Base-by-base conservation (phyloP, 2,888 invertebrate genomes). In the Standfussiana lucernea region DNA sequence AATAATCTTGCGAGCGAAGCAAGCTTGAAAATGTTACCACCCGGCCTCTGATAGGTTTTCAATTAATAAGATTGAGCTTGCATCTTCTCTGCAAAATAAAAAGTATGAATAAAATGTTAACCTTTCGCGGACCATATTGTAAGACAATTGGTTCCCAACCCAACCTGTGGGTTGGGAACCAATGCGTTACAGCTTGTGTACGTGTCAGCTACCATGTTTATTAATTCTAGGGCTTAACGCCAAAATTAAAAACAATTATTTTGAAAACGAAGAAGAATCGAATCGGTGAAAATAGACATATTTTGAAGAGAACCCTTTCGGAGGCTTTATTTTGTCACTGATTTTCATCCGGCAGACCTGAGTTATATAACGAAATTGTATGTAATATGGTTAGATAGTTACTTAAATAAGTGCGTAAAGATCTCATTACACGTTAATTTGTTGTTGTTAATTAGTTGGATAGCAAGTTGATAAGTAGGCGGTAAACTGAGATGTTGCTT, bases 371-470 rank as follows among this genome's bases (percentile, higher is more conserved):
- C 18, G 4, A 32, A 32, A 59, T 59, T 32, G 32, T 32, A 59
- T 21, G 32, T 56, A 56, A 32, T 59, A 32, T 32, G 2, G 32
- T 59, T 59, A 32, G 59, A 59, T 32, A 35, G 6, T 21, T 35
- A 61, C 21, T 61, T 62, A 35, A 37, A 0, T 24, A 62, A 24
- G n/a, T 62, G 7, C 13, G 21, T 4, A 6, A 18, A 66, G 37
- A 62, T 62, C 7, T 53, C 24, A 66, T 61, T 65, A 21, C 18
- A 53, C 35, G 35, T 42, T 70, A 18, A 61, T 82, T 56, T 53
- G 21, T 40, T 47, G 18, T 35, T 53, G 28, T 13, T 77, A 53
- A 83, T 71, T 45, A 71, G 42, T 15, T 37, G 72, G 28, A 72
- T 68, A 37, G 10, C 47, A 42, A 50, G 21, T 65, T 45, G 15